Conservation (phyloP, 2,797 vertebrate genomes). For the Lophius americanus region DNA sequence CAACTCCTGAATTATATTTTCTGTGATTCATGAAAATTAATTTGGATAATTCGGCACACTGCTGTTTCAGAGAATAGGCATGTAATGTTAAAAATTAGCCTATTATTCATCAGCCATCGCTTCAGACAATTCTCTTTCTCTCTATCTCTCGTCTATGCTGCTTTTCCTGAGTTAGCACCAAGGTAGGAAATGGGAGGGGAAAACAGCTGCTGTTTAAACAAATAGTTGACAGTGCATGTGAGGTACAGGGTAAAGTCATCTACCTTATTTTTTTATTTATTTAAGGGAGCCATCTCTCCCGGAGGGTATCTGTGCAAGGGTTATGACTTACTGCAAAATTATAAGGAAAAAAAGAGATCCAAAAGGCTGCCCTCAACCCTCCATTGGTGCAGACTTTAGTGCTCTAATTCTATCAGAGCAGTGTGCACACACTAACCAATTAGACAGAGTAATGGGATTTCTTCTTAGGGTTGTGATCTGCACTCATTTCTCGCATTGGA, state of each 20-base stretch:
- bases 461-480: conserved; percentile 51
- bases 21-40: conserved; percentile 27
- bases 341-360: conserved; percentile 36
- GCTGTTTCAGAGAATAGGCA: conserved; percentile 32
- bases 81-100: conserved; percentile 20
- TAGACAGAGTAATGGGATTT: conserved; percentile 62
- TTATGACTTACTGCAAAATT: conserved; percentile 37
- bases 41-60: background rate
- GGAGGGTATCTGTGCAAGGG: conserved; percentile 25
- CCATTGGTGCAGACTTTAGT: background rate
- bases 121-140: conserved; percentile 10
- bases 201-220: conserved; percentile 53
- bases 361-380: conserved; percentile 18
- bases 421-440: conserved; percentile 64
- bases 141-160: conserved; percentile 3
- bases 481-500: conserved; percentile 42
- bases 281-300: conserved; percentile 43
- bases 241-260: conserved; percentile 31
- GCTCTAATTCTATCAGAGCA: conserved; percentile 63
- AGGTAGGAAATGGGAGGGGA: conserved; percentile 26
- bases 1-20: conserved; percentile 4
- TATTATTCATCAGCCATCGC: conserved; percentile 33
- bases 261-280: conserved; percentile 51
- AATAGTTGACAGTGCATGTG: conserved; percentile 53
- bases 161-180: conserved; percentile 28